phyloP scores from a whole-genome alignment of 2,113 vertebrate genomes.

The Loxodonta africana region DNA sequence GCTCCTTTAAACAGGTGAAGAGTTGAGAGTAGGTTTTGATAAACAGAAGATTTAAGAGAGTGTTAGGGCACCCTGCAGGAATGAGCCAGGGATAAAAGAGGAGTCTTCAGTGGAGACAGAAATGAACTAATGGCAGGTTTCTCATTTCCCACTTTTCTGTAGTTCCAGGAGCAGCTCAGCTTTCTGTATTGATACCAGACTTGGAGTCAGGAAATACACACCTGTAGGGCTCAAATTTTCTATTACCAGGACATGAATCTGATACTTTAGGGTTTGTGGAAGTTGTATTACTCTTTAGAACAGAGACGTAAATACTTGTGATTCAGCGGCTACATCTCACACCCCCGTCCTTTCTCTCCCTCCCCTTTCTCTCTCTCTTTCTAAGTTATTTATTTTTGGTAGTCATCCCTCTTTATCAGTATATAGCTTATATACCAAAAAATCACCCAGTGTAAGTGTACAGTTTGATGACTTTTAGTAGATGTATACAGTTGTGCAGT shows the following conservation, averaged over 20 bases:
- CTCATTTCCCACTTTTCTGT: neutral
- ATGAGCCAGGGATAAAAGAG: neutral
- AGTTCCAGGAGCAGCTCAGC: neutral
- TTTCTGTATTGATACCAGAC: neutral
- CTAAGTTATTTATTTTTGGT: neutral
- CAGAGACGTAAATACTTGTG: neutral
- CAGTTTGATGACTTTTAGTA: neutral
- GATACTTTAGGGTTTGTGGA: neutral
- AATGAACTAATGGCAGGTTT: neutral
- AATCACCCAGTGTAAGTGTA: neutral
- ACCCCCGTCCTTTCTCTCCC: neutral
- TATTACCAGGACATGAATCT: neutral
- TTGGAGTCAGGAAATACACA: neutral
- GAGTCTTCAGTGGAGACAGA: neutral
- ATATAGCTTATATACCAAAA: neutral
- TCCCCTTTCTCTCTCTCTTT: neutral
- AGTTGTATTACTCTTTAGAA: neutral
- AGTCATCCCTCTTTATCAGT: neutral
- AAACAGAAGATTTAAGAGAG: neutral
- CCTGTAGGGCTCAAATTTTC: neutral
- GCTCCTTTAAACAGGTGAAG: neutral
- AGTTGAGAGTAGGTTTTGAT: neutral
- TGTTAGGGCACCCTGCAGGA: neutral
- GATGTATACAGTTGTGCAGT: neutral
- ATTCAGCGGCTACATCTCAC: neutral